Evolutionary conservation across 2,888 invertebrate genomes (phyloP).

Genomic region (Euplexia lucipara): DNA sequence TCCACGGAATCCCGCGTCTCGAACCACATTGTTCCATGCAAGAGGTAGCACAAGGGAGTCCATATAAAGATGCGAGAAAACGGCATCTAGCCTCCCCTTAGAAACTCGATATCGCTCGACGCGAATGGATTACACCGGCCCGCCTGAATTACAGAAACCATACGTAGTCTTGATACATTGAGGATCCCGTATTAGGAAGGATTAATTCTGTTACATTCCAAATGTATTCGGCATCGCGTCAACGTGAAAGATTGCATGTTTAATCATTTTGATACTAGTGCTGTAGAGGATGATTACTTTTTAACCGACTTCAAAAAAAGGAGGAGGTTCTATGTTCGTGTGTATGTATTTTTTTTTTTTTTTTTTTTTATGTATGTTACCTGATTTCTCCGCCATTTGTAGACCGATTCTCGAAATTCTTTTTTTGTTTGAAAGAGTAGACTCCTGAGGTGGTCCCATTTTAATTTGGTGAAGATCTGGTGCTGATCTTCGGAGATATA

Average conservation of each 20-base stretch:
- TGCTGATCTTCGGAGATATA: too few species aligned
- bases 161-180: conserved; percentile 85
- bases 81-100: conserved; percentile 76
- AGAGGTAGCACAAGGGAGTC: conserved; percentile 62
- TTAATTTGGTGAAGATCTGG: too few species aligned
- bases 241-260: conserved; percentile 75
- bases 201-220: conserved; percentile 84
- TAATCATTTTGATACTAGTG: conserved; percentile 55
- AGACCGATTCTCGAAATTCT: too few species aligned
- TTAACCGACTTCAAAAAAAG: too few species aligned
- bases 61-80: conserved; percentile 77
- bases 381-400: too few species aligned
- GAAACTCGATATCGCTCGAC: conserved; percentile 85
- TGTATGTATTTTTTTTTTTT: too few species aligned
- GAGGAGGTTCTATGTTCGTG: too few species aligned
- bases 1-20: conserved; percentile 52
- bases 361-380: too few species aligned
- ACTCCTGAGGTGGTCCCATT: too few species aligned
- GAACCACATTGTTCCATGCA: conserved; percentile 53
- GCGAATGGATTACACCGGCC: conserved; percentile 86
- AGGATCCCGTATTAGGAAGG: conserved; percentile 84
- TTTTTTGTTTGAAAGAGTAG: too few species aligned
- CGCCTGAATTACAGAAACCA: conserved; percentile 90
- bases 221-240: conserved; percentile 79
- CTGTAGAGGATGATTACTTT: conserved; percentile 44